phyloP scores from a whole-genome alignment of 2,888 invertebrate species.

The Drosophila pegasa region DNA sequence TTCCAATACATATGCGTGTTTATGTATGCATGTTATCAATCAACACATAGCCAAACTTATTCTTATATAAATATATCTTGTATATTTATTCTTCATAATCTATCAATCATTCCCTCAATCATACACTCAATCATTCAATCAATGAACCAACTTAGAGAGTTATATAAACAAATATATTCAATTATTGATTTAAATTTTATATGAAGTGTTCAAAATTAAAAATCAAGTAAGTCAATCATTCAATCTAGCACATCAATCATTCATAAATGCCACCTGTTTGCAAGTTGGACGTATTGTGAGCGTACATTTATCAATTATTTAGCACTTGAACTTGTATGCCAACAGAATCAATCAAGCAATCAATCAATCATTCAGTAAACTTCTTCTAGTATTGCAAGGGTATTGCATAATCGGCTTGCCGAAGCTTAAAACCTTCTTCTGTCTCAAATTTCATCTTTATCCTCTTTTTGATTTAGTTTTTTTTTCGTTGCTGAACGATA shows the following conservation, averaged over 20 bases:
- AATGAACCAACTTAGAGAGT: no score
- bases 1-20: neutral
- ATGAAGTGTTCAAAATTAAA: no score
- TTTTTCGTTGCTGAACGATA: slow-evolving; percentile 26
- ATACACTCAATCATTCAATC: neutral
- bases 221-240: neutral
- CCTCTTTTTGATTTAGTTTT: slow-evolving; percentile 1
- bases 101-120: neutral
- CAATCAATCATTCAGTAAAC: neutral
- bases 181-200: no score
- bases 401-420: slow-evolving; percentile 23
- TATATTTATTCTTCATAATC: neutral
- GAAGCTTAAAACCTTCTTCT: neutral
- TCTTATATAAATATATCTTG: neutral
- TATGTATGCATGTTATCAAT: neutral
- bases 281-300: no score
- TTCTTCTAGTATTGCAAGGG: slow-evolving; percentile 7
- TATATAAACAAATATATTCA: no score
- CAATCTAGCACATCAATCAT: neutral
- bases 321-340: neutral
- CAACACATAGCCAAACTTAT: no score
- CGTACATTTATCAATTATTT: neutral
- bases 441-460: neutral
- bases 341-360: neutral
- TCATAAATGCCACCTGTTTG: no score